phyloP scores from a whole-genome alignment of 2,888 invertebrate genomes.

The Synergus laeviventris region DNA sequence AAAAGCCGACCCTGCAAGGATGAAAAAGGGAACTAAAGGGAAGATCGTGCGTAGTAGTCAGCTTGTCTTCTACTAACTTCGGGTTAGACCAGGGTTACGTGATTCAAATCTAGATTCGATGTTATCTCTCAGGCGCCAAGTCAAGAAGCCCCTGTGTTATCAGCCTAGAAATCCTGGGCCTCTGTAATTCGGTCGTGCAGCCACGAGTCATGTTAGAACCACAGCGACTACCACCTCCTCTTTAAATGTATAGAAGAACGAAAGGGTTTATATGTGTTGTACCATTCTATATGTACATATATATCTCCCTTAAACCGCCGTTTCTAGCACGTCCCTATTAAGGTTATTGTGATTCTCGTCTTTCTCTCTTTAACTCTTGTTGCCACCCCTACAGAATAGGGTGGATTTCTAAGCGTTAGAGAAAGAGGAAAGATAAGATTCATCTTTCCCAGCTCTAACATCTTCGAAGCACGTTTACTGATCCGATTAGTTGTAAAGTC shows the following conservation, averaged over 20 bases:
- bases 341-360: conserved; percentile 48
- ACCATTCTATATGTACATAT: conserved; percentile 40
- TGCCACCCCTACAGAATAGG: conserved; percentile 14
- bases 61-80: conserved; percentile 50
- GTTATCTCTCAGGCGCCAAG: conserved; percentile 59
- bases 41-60: conserved; percentile 42
- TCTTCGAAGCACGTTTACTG: neutral
- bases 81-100: conserved; percentile 65
- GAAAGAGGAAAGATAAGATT: neutral
- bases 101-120: conserved; percentile 74
- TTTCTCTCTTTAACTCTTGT: conserved; percentile 31
- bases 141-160: conserved; percentile 54
- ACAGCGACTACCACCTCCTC: conserved; percentile 28
- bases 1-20: conserved; percentile 37
- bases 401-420: neutral
- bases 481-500: neutral
- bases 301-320: conserved; percentile 47
- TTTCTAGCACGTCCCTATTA: conserved; percentile 55
- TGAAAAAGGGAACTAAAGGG: conserved; percentile 43
- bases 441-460: neutral
- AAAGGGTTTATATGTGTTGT: conserved; percentile 36
- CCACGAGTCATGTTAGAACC: conserved; percentile 39
- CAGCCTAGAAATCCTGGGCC: conserved; percentile 61
- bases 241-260: conserved; percentile 30
- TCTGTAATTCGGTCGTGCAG: conserved; percentile 57